These are phyloP conservation scores for Rosalia funebris DNA, from an alignment of 2,888 invertebrate species.

Conservation along the genomic window DNA sequence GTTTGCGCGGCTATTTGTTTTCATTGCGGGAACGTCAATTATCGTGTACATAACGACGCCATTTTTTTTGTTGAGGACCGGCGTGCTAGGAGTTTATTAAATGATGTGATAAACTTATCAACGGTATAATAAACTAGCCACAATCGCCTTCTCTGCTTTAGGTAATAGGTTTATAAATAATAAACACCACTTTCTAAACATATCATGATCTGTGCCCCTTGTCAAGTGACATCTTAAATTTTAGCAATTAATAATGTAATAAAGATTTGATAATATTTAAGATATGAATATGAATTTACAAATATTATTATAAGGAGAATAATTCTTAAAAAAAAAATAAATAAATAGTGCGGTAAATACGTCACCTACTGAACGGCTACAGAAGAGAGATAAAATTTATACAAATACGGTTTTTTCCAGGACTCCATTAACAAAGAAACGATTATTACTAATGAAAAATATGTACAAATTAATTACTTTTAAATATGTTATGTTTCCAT, in stretches of 20 bases:
- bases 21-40: too few relatives aligned
- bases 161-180: slow-evolving; percentile 65
- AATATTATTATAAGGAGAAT: slow-evolving; percentile 49
- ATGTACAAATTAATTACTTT: too few relatives aligned
- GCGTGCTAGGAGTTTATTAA: slow-evolving; percentile 46
- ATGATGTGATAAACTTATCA: slow-evolving; percentile 63
- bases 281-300: slow-evolving; percentile 62
- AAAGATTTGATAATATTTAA: slow-evolving; percentile 66
- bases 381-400: background rate
- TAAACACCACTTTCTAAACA: slow-evolving; percentile 81
- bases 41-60: too few relatives aligned
- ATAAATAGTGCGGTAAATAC: slow-evolving; percentile 31
- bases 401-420: background rate
- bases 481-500: too few relatives aligned
- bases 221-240: slow-evolving; percentile 70
- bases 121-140: slow-evolving; percentile 64
- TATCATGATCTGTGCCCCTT: slow-evolving; percentile 84
- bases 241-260: slow-evolving; percentile 64
- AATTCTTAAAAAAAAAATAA: slow-evolving; percentile 39
- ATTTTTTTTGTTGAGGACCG: slow-evolving; percentile 36
- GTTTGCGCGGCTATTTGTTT: too few relatives aligned
- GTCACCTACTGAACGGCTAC: slow-evolving; percentile 5
- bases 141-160: slow-evolving; percentile 69
- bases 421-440: too few relatives aligned
- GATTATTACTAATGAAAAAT: too few relatives aligned